Base-by-base conservation (phyloP, 2,113 vertebrate species). In the Oryzias celebensis region DNA sequence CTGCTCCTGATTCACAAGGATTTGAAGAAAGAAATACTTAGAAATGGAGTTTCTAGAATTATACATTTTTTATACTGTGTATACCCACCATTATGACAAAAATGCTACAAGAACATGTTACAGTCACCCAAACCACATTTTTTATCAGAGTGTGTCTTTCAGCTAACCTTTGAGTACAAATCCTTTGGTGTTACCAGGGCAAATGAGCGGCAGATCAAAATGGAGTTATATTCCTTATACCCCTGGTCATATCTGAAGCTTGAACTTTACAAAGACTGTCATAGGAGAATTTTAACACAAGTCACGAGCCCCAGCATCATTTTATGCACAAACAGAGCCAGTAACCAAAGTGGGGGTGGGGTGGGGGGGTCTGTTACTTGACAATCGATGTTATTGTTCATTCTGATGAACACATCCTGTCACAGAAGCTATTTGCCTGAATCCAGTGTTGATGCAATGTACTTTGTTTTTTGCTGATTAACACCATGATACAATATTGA, bases 381-480 rank as follows among this genome's bases (percentile, higher is more conserved):
- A 90, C 84, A 88, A 86, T 62, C 23, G 56, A 58, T 42, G 58
- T 67, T 43, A 65, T 88, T 89, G 85, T 90, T 71, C 59, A n/a
- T 43, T 43, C 24, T 31, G 46, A 62, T 57, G 54, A 80, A 80
- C 56, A 58, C 68, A 81, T 68, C 63, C 67, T 73, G 36, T 69
- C 52, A 84, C 57, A 83, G 58, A 62, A 54, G 26, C 62, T 45
- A 72, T 7, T 61, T 65, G 53, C 22, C 28, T 48, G 18, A 65
- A 61, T 69, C 56, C 61, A 42, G 5, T 14, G 45, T 13, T 65
- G 81, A 75, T 56, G 62, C 73, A 69, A 80, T 22, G 3, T 3
- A 45, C 44, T 10, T 41, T 63, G 62, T 68, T 36, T 2, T 15
- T 36, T 51, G 12, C 26, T 16, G 17, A 56, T 64, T 41, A 46